Percentiles rank a stretch among this genome's conserved stretches.
These are phyloP conservation scores for Abramis brama DNA, from an alignment of 2,113 vertebrate genomes.

Conservation along the genomic window DNA sequence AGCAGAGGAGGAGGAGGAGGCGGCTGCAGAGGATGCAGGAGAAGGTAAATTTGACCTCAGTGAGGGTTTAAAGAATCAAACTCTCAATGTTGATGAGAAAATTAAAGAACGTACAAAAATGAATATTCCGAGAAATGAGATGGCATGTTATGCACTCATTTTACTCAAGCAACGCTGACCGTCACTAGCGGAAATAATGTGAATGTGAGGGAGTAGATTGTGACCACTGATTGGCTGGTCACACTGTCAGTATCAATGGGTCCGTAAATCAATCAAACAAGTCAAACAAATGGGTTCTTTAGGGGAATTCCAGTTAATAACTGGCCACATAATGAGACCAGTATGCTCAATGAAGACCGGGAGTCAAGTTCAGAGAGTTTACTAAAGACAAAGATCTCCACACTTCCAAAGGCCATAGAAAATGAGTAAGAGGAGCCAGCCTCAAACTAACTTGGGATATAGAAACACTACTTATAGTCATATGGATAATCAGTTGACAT, in stretches of 20 bases:
- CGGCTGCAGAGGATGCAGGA: constrained; percentile 52
- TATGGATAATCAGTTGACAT: too few relatives aligned
- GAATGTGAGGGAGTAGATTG: background rate
- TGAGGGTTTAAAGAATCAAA: background rate
- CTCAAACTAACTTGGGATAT: too few relatives aligned
- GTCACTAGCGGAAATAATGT: background rate
- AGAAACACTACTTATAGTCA: too few relatives aligned
- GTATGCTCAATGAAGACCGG: too few relatives aligned
- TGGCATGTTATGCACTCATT: background rate
- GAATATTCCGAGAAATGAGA: background rate
- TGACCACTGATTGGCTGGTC: background rate
- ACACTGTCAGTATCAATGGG: background rate
- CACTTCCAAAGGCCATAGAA: too few relatives aligned
- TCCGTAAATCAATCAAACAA: background rate
- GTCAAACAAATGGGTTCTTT: too few relatives aligned
- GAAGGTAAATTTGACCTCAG: constrained; percentile 33
- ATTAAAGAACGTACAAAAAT: background rate
- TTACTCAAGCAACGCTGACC: background rate
- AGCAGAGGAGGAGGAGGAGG: constrained; percentile 62
- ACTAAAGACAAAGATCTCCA: too few relatives aligned
- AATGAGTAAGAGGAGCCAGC: too few relatives aligned
- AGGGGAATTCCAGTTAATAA: too few relatives aligned
- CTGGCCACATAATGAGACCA: too few relatives aligned
- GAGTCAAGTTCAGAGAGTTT: too few relatives aligned
- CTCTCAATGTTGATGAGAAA: background rate